phyloP scores from a whole-genome alignment of 1,140 invertebrate genomes.

The Zaprionus camerounensis region DNA sequence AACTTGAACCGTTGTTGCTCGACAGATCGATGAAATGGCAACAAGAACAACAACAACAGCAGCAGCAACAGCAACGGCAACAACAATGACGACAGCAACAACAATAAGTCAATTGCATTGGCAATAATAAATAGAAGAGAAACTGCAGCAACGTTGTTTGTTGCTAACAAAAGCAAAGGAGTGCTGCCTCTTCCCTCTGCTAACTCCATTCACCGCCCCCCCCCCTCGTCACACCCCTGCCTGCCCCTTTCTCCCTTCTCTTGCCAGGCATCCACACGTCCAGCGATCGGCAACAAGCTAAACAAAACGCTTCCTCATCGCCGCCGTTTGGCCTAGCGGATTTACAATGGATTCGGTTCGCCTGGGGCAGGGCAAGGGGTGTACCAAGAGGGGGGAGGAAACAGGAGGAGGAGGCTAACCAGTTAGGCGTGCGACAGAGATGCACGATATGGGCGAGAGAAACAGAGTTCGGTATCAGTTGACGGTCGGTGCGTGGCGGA shows the following conservation, averaged over 20 bases:
- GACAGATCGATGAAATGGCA: constrained; percentile 55
- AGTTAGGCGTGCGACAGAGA: constrained; percentile 59
- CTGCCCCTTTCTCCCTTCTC: constrained; percentile 4
- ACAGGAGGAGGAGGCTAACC: constrained; percentile 42
- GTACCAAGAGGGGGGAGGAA: background rate
- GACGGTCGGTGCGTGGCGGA: constrained; percentile 69
- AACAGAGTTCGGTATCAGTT: constrained; percentile 43
- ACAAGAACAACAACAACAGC: constrained; percentile 33
- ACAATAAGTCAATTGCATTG: constrained; percentile 76
- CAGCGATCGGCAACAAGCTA: constrained; percentile 76
- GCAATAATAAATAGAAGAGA: constrained; percentile 72
- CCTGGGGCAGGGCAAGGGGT: constrained; percentile 15
- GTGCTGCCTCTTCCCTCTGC: constrained; percentile 25
- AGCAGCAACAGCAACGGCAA: constrained; percentile 8
- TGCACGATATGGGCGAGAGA: constrained; percentile 18
- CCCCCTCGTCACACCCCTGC: background rate
- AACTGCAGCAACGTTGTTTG: constrained; percentile 40
- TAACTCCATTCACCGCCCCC: background rate
- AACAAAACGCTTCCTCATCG: constrained; percentile 81
- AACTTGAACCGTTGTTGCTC: constrained; percentile 40
- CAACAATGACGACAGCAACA: constrained; percentile 41
- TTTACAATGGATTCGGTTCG: constrained; percentile 65
- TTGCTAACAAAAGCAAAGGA: constrained; percentile 38
- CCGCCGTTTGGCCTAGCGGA: constrained; percentile 61
- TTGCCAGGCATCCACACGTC: constrained; percentile 51